Conservation (phyloP, 2,113 vertebrate genomes). For the Toxostoma redivivum region DNA sequence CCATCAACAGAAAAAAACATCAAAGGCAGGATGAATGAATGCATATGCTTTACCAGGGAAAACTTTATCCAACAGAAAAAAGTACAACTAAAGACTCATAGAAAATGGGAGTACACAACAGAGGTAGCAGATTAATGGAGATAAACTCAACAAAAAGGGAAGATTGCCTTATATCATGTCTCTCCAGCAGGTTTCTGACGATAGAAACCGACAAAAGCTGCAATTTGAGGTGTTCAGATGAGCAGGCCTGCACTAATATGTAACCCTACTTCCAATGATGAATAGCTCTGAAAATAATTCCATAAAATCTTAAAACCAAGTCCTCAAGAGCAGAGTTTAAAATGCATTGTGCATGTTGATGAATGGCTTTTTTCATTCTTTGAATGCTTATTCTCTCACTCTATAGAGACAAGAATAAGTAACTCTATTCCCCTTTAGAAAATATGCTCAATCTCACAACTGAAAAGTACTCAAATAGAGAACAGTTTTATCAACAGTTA, state of each 20-base stretch:
- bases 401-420: neutral
- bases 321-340: neutral
- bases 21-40: neutral
- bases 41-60: neutral
- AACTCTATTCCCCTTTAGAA: neutral
- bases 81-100: neutral
- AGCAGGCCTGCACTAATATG: neutral
- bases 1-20: neutral
- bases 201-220: neutral
- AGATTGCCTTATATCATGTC: neutral
- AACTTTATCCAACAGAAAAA: neutral
- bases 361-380: neutral
- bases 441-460: neutral
- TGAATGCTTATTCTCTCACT: neutral
- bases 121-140: neutral
- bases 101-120: neutral
- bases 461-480: neutral
- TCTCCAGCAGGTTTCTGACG: neutral
- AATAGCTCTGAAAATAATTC: neutral
- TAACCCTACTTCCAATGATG: neutral
- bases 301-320: neutral
- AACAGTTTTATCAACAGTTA: neutral
- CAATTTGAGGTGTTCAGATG: neutral
- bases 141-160: neutral
- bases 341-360: neutral